Conservation (phyloP, 2,888 invertebrate species). For the Calliopum simillimum region DNA sequence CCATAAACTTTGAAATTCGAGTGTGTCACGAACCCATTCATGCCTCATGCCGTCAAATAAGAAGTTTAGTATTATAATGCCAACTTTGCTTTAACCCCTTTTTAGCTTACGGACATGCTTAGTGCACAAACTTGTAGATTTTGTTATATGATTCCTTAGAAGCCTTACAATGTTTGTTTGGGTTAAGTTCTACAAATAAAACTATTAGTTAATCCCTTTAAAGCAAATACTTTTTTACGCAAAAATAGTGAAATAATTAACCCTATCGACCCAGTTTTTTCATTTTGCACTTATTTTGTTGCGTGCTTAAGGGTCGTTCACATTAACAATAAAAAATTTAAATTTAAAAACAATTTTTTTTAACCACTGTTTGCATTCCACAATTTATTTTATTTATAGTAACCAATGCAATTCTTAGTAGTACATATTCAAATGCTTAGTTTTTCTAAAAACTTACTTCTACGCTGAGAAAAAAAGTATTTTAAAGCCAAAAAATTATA, state of each 20-base stretch:
- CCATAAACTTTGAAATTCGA: too few relatives aligned
- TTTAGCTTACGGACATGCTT: background rate
- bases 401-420: too few relatives aligned
- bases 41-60: too few relatives aligned
- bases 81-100: constrained; percentile 22
- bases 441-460: too few relatives aligned
- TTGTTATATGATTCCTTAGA: background rate
- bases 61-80: background rate
- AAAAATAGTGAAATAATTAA: background rate
- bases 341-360: too few relatives aligned
- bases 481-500: too few relatives aligned
- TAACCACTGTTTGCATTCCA: too few relatives aligned
- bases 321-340: background rate
- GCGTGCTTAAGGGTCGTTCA: constrained; percentile 27
- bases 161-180: constrained; percentile 9
- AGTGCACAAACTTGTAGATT: background rate
- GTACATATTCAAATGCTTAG: too few relatives aligned
- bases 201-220: constrained; percentile 11
- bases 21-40: too few relatives aligned
- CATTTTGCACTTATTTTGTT: background rate
- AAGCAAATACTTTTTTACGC: background rate
- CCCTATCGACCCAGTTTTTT: background rate
- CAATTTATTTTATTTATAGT: too few relatives aligned
- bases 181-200: constrained; percentile 3
- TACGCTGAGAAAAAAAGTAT: too few relatives aligned